A percentile compares a stretch with the other conserved stretches of the same genome.
Conservation (phyloP, 2,797 vertebrate genomes). For the Borostomias antarcticus region DNA sequence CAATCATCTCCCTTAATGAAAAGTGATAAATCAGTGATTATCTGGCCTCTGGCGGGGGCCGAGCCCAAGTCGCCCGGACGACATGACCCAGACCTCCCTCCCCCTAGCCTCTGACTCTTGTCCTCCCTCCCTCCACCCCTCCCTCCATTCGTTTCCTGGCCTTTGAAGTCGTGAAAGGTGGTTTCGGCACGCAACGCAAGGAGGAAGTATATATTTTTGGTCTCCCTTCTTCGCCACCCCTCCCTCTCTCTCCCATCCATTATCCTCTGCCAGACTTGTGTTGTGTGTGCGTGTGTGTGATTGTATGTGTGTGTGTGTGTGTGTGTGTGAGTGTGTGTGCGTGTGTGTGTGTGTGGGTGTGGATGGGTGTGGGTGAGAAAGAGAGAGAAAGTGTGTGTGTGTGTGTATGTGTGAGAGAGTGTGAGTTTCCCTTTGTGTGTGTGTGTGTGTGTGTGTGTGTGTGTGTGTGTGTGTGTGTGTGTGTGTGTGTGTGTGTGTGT, state of each 20-base stretch:
- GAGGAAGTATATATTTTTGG: slow-evolving; percentile 11
- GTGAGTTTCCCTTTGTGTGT: not conserved
- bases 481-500: not conserved
- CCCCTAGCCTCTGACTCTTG: not conserved
- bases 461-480: no score
- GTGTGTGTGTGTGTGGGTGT: not conserved
- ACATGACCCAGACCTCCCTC: slow-evolving; percentile 31
- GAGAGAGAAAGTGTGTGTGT: no score
- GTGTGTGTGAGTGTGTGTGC: no score
- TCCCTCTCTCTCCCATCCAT: not conserved
- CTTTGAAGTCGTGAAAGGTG: slow-evolving; percentile 41
- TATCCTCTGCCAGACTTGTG: not conserved
- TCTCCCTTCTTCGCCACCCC: not conserved
- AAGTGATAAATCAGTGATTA: slow-evolving; percentile 71
- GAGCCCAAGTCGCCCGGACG: slow-evolving; percentile 30
- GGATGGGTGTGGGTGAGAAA: not conserved
- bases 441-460: slow-evolving; percentile 2
- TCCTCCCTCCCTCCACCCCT: not conserved
- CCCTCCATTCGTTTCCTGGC: not conserved
- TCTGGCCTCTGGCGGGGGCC: slow-evolving; percentile 42
- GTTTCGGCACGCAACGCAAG: slow-evolving; percentile 14
- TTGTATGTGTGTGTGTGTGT: no score
- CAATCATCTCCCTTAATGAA: slow-evolving; percentile 75
- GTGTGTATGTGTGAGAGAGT: no score
- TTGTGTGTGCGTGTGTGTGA: not conserved